A percentile compares a stretch with the other conserved stretches of the same genome.
phyloP scores from a whole-genome alignment of 2,113 vertebrate species.

The Thymallus thymallus region DNA sequence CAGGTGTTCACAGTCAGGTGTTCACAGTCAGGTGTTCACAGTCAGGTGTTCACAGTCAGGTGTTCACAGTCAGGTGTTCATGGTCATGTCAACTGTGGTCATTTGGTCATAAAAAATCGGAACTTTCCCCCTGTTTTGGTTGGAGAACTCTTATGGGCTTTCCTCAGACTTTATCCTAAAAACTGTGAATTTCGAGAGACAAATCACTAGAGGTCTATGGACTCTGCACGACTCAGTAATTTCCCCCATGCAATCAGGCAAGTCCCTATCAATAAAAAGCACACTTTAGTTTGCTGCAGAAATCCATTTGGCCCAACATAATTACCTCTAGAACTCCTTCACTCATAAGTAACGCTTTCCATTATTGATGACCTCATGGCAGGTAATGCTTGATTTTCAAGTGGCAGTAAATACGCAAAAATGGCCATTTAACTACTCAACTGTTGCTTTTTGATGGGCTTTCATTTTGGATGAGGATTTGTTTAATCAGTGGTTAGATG shows the following conservation, averaged over 20 bases:
- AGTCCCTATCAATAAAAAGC: conserved; percentile 18
- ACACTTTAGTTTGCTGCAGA: conserved; percentile 3
- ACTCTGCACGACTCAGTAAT: conserved; percentile 9
- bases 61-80: background rate
- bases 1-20: background rate
- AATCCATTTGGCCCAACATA: conserved; percentile 26
- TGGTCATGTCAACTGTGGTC: too few relatives aligned
- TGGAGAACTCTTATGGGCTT: conserved; percentile 2
- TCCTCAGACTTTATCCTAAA: conserved; percentile 14
- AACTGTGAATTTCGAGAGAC: conserved; percentile 12
- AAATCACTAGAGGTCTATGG: conserved; percentile 13
- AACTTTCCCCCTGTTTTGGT: background rate
- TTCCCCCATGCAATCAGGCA: background rate
- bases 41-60: too few relatives aligned
- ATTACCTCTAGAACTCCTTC: conserved; percentile 23
- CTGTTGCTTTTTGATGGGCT: conserved; percentile 39
- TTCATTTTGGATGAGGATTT: conserved; percentile 29
- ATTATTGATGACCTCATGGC: conserved; percentile 37
- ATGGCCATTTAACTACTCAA: conserved; percentile 58
- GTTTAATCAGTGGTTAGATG: conserved; percentile 1
- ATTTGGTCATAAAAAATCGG: background rate
- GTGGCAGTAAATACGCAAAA: conserved; percentile 47
- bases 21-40: background rate
- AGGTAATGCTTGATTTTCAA: conserved; percentile 25
- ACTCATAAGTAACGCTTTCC: conserved; percentile 15